Evolutionary conservation across 2,797 vertebrate species (phyloP), one percentile per base, ranked within the genome.

Genomic region (Scleropages formosus): DNA sequence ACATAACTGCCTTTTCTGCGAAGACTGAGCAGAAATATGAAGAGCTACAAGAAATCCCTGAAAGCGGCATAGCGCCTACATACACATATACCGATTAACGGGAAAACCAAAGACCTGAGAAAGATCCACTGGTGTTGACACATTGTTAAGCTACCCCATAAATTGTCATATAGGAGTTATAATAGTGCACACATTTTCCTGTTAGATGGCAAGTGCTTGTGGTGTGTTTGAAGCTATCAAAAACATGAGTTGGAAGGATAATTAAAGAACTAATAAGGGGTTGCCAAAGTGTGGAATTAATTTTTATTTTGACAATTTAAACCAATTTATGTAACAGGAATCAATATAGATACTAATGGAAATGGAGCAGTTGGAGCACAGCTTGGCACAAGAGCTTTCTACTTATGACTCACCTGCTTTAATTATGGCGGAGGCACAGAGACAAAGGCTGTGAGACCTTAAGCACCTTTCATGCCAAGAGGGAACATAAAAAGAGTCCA

Each of bases 281-380:
- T 44, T 49, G 20, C 18, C 13, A 51, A 24, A 22, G 46, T 49
- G 22, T 20, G 46, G 20, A 68, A 16, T 51, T 4, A 68, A 68
- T 46, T 22, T 39, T 68, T 68, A 68, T 68, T 68, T 68, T 51
- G 49, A 68, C 39, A 47, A 22, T 68, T 51, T 51, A 68, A 68
- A 12, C 46, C 46, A 26, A 51, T 51, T 68, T 68, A 51, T 68
- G 46, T 68, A 68, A 68, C 66, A 24, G 46, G 46, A 51, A 68
- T 68, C 46, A 51, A 49, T 68, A 56, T 56, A 56, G 53, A 56
- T 1, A 68, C 15, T 51, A 68, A 68, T 68, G 46, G 20, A 49
- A 51, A 12, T 15, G 20, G 20, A 22, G 20, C n/a, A 68, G 46
- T 11, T 47, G 49, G 49, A 51, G 20, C 20, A 8, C 49, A 68